Evolutionary conservation across 1,140 invertebrate genomes (phyloP).

Genomic region (Oryzaephilus surinamensis): DNA sequence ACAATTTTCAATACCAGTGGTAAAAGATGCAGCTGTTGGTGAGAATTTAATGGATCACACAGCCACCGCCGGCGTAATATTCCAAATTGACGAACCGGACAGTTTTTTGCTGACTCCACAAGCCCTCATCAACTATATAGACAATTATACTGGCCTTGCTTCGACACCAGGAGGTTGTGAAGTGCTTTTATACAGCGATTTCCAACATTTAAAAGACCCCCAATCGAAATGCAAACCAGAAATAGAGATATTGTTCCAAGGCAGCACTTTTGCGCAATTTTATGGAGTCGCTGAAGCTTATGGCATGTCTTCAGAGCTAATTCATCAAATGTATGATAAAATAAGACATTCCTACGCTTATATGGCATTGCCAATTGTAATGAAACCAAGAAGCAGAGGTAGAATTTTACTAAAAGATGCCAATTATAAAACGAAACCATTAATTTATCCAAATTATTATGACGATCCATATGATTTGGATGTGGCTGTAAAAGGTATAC

Average conservation of each 20-base stretch:
- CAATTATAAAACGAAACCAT: slow-evolving; percentile 58
- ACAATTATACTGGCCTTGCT: slow-evolving; percentile 17
- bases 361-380: slow-evolving; percentile 55
- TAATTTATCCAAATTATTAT: slow-evolving; percentile 50
- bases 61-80: slow-evolving; percentile 29
- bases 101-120: background rate
- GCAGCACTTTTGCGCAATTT: too few species aligned
- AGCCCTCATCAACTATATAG: slow-evolving; percentile 16
- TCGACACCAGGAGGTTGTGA: slow-evolving; percentile 38
- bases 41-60: slow-evolving; percentile 43
- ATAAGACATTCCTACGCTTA: slow-evolving; percentile 2
- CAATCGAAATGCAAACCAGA: slow-evolving; percentile 51
- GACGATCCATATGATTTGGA: slow-evolving; percentile 44
- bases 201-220: slow-evolving; percentile 24
- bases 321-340: slow-evolving; percentile 3
- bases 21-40: slow-evolving; percentile 39
- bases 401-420: slow-evolving; percentile 50
- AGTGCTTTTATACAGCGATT: slow-evolving; percentile 39
- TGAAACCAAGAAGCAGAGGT: slow-evolving; percentile 63
- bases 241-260: slow-evolving; percentile 48
- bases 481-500: slow-evolving; percentile 36
- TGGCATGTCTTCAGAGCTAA: too few species aligned
- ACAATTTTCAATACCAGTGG: slow-evolving; percentile 32
- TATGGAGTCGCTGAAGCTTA: too few species aligned
- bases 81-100: slow-evolving; percentile 7